Evolutionary conservation across 2,113 vertebrate species (phyloP), one percentile per base, ranked within the genome.

Genomic region (Typhlomys cinereus): DNA sequence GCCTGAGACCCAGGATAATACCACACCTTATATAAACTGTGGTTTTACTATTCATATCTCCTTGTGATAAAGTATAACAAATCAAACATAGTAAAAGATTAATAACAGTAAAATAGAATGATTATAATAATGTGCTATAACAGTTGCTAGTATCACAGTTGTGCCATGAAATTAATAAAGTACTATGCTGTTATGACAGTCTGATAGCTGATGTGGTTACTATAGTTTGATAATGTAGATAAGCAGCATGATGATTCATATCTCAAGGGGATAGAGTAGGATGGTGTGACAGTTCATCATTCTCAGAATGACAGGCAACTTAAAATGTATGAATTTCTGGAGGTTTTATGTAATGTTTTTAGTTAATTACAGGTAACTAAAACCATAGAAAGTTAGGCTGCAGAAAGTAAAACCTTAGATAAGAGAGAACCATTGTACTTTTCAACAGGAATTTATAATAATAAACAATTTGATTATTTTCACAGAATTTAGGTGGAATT

Each of bases 401-500:
- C 12, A 64, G 15, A 41, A 36, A 73, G 39, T 82, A 10, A 92
- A 48, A 36, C 69, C 27, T 57, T 23, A 46, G 59, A 8, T 57
- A 46, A 71, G 12, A 71, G 75, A 25, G 11, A 41, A 10, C 46
- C 48, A 31, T 23, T 34, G 54, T 64, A 80, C 82, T 85, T 85
- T 79, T 31, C 82, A 85, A 90, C 29, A 50, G 52, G 6, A 74
- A 85, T 75, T 95, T 66, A 48, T 41, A 81, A 36, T 61, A 70
- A 52, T 5, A 41, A 39, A 39, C 44, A 92, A 57, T 50, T 61
- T 88, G 39, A 27, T 31, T 88, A 62, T 76, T 39, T 64, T 66
- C 71, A 67, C n/a, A 85, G 83, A 89, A 90, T 91, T 85, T 71
- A 85, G 83, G 2, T 90, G 34, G 21, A 79, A 66, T 93, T 88